Base-by-base conservation (phyloP, 1,140 invertebrate species). In the Xylocopa sonorina region DNA sequence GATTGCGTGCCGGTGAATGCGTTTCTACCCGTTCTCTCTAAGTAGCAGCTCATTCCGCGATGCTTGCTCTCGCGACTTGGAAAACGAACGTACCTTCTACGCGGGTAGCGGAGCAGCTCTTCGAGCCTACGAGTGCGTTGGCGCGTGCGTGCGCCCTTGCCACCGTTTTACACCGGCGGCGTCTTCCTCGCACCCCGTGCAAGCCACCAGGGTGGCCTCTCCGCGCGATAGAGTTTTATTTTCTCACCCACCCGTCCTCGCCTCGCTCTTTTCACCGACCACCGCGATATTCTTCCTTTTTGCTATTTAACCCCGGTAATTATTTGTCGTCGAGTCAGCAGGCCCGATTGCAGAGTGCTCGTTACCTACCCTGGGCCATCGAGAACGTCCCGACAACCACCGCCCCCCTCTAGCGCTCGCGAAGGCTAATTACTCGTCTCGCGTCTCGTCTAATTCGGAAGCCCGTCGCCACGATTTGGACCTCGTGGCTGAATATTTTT, bases 21-120 rank as follows among this genome's bases (percentile, higher is more conserved):
- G 72, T 89, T 89, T 89, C 83, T 76, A 87, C 72, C 87, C 87
- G 83, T 88, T 86, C 83, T 85, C 78, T 84, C 77, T 90, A 90
- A 90, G 89, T 91, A 88, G 90, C 89, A 89, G 87, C 88, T 92
- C 88, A 90, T 90, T 89, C 84, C 79, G 79, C 71, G 82, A 87
- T 87, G 68, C 77, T 55, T 74, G 63, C 77, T 73, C 78, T 58
- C 78, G 68, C 81, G 79, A 81, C 72, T 81, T 69, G 72, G 66
- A 81, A 83, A 83, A 80, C 57, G 72, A 71, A 81, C 64, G 43
- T 76, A 58, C 67, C 55, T 46, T 72, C 51, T 53, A n/a, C n/a
- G n/a, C n/a, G n/a, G 27, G 53, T 66, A 43, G 27, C 32, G 34
- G 32, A 24, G 24, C 80, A 24, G 24, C 80, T 53, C 67, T 57